Evolutionary conservation across 1,140 invertebrate genomes (phyloP), one percentile per base, ranked within the genome.

Genomic region (Drosophila fuyamai): DNA sequence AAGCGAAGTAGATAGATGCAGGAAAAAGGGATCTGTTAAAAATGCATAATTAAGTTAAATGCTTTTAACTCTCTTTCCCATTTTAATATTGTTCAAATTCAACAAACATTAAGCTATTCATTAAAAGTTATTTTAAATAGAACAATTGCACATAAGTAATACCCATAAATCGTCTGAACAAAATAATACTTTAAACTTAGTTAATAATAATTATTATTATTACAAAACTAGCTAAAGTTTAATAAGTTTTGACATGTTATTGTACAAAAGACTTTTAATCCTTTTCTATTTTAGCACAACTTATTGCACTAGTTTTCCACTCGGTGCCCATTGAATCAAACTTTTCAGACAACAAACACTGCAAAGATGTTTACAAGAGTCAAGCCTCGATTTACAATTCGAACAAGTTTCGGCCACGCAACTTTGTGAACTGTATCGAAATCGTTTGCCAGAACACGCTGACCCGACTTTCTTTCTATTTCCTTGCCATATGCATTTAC

Each of bases 391-490:
- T 18, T 44, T 23, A 23, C 50, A 32, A 29, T 55, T 36, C n/a
- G 2, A 44, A 53, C 40, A 68, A 66, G n/a, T 68, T 65, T 27
- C 5, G 18, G 35, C 23, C 36, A 44, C 36, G 55, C 16, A 54
- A 62, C 29, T 62, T 57, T 36, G 41, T 1, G 27, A 38, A 13
- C 40, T 48, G 41, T 32, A 71, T 41, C 65, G 67, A 71, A 71
- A 71, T 14, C 70, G 65, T 71, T 71, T 71, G 51, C 53, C 65
- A 27, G 65, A 71, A 71, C 67, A 70, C 61, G n/a, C 36, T 14
- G 36, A 46, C 36, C 51, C 56, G 67, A 36, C 32, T 32, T 18
- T 56, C n/a, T 8, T 27, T 41, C 51, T 13, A 41, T 67, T 36
- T 29, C 29, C 9, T 70, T 36, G 27, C 43, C 55, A 23, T 48